Evolutionary conservation across 1,140 invertebrate species (phyloP), one percentile per base, ranked within the genome.

Genomic region (Drosophila bipectinata): DNA sequence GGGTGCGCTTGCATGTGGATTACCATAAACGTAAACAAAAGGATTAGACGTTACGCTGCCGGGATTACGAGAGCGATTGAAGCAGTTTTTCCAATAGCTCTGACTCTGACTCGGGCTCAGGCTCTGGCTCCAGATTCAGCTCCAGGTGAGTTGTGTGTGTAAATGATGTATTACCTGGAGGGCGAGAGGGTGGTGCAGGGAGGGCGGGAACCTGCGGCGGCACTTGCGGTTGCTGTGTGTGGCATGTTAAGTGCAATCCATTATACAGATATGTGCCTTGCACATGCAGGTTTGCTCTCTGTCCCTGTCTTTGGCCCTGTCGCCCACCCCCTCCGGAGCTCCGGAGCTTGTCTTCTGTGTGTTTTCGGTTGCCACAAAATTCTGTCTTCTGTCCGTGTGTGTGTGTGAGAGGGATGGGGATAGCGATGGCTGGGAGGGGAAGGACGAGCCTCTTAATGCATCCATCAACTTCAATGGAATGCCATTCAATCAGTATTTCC

Each of bases 241-340:
- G 80, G 80, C 85, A 90, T 85, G 85, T 90, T 85, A 90, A 85
- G 85, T 90, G 85, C 85, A 90, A 90, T 90, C 75, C 85, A 90
- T 90, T 90, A 90, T 88, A 80, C 69, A 79, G 74, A 87, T 85
- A 85, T 71, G 78, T 54, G 69, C 71, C 71, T 63, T 73, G 69
- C 72, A 75, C 71, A 75, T 75, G 71, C 72, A 75, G 68, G 67
- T 37, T 67, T 45, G 66, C 62, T 48, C 71, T 72, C 51, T 52
- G 15, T 14, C 63, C 34, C 30, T n/a, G 14, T 32, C 66, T 21
- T 28, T 34, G 21, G 34, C 34, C 18, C 30, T 21, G 15, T 28
- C 48, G 28, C 51, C 15, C 32, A 47, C 49, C 57, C 68, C 14
- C 39, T 7, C 5, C 18, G 14, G 14, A 24, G 49, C 18, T 18